These are phyloP conservation scores for Tyto alba DNA, from an alignment of 2,113 vertebrate genomes.

Conservation along the genomic window DNA sequence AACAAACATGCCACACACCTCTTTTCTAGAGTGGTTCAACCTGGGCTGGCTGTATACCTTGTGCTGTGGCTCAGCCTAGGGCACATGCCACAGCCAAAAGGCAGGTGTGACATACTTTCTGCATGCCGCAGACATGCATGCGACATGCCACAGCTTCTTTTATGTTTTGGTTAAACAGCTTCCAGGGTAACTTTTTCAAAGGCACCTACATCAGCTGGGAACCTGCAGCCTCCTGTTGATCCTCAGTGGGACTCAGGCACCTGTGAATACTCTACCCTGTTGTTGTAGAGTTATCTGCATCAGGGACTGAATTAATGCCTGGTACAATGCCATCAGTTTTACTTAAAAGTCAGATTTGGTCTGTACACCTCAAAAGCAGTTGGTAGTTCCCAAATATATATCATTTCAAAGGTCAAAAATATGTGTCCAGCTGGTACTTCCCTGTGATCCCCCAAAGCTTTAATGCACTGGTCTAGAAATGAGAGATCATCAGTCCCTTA, in stretches of 20 bases:
- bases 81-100: neutral
- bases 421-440: neutral
- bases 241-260: neutral
- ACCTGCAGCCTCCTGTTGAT: neutral
- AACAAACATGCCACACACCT: neutral
- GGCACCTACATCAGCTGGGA: neutral
- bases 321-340: neutral
- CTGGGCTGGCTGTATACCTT: neutral
- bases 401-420: neutral
- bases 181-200: conserved; percentile 18
- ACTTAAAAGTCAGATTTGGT: neutral
- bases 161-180: conserved; percentile 10
- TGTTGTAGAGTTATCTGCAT: neutral
- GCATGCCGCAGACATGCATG: neutral
- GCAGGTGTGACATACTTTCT: conserved; percentile 63
- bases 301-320: neutral
- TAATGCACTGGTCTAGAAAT: neutral
- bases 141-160: neutral
- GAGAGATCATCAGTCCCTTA: neutral
- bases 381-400: neutral
- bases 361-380: neutral
- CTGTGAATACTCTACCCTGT: neutral
- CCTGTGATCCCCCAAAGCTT: neutral
- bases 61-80: neutral
- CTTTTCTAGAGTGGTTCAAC: neutral